Evolutionary conservation across 2,113 vertebrate genomes (phyloP), one percentile per base, ranked within the genome.

Genomic region (Sceloporus undulatus): DNA sequence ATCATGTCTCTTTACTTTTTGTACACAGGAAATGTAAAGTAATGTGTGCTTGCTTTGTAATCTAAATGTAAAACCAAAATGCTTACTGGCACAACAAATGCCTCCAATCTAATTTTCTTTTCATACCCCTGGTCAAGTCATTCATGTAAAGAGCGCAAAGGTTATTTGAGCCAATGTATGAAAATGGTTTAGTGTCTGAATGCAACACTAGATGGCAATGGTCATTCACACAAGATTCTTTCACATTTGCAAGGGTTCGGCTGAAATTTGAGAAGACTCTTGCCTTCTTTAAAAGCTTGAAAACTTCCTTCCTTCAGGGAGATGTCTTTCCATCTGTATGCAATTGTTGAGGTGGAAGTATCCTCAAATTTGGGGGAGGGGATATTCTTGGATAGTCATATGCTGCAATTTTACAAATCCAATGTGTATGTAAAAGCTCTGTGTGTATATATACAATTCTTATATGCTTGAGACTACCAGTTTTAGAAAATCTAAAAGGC

Each of bases 181-280:
- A 38, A 38, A 65, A 13, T 66, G 29, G 9, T 52, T 76, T 75
- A 11, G 0, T 38, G 59, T 77, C 66, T 66, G 5, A 83, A 88
- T 27, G 42, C 66, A 66, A 83, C 71, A 88, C 59, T 88, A 83
- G 86, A 76, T 83, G 80, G 79, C 80, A 83, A 68, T 88, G 23
- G 59, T 76, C 71, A 65, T 48, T 77, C 74, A 85, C 8, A 5
- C 56, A 82, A 76, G 73, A 54, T 62, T 65, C 82, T 82, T 7
- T 74, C 1, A 19, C 68, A 40, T 76, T 16, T 71, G 56, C 1
- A 42, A 81, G 40, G 83, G 85, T 18, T 19, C 85, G 34, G n/a
- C 48, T n/a, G 34, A 76, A 90, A 77, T 56, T 27, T 21, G 56
- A 85, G 34, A 9, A 40, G 29, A 18, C 6, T 0, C 34, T 40